Conservation (phyloP, 1,140 invertebrate species). For the Phymorhynchus buccinoides region DNA sequence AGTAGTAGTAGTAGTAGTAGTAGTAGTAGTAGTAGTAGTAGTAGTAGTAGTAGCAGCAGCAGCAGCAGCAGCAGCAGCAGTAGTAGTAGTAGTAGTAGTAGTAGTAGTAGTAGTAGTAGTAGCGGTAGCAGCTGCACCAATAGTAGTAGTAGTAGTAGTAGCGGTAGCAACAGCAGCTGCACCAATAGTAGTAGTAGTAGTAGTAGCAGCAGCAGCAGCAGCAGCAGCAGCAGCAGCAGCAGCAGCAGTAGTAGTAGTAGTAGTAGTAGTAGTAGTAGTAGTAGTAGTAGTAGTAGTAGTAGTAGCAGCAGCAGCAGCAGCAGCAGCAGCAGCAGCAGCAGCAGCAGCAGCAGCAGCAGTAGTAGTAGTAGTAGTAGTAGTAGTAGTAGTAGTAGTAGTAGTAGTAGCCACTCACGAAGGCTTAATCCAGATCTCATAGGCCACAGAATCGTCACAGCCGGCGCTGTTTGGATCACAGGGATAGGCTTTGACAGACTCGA, state of each 20-base stretch:
- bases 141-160: no score
- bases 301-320: background rate
- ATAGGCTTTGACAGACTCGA: background rate
- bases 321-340: no score
- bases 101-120: no score
- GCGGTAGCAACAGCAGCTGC: no score
- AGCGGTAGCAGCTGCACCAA: no score
- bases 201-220: no score
- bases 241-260: slow-evolving; percentile 24
- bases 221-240: no score
- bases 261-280: slow-evolving; percentile 32
- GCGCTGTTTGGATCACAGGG: background rate
- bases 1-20: slow-evolving; percentile 38
- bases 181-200: no score
- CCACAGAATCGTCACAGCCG: background rate
- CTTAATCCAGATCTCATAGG: background rate
- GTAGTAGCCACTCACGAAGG: slow-evolving; percentile 30
- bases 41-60: slow-evolving; percentile 20
- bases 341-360: no score
- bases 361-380: slow-evolving; percentile 42
- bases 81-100: no score
- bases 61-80: no score
- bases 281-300: slow-evolving; percentile 38
- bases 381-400: slow-evolving; percentile 41
- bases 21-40: slow-evolving; percentile 39